Conservation (phyloP, 1,140 invertebrate species). For the Theocolax elegans region DNA sequence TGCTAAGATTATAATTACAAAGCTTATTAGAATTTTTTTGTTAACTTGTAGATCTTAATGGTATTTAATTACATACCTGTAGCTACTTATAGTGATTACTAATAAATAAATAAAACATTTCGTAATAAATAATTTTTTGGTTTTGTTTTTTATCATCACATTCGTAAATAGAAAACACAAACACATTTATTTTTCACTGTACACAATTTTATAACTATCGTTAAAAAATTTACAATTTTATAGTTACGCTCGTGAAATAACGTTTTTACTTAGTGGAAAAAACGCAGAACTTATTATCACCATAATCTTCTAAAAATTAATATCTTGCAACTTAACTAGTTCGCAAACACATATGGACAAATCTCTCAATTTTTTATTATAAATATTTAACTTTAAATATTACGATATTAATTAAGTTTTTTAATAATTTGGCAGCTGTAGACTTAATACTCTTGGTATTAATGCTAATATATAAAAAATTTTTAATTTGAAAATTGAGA, state of each 20-base stretch:
- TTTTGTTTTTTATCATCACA: not conserved
- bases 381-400: no score
- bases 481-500: no score
- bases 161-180: slow-evolving; percentile 24
- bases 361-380: no score
- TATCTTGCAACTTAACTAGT: no score
- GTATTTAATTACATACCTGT: slow-evolving; percentile 21
- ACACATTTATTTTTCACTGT: slow-evolving; percentile 41
- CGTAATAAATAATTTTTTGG: slow-evolving; percentile 14
- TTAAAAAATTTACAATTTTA: slow-evolving; percentile 42
- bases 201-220: slow-evolving; percentile 39
- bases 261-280: not conserved
- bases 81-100: slow-evolving; percentile 30
- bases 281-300: not conserved
- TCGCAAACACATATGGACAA: no score
- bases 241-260: slow-evolving; percentile 18
- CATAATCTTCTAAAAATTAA: no score
- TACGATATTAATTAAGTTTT: no score
- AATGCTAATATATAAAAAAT: no score
- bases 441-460: no score
- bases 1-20: slow-evolving; percentile 22
- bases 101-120: slow-evolving; percentile 54
- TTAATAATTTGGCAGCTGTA: no score
- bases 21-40: slow-evolving; percentile 2
- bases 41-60: slow-evolving; percentile 25